These are phyloP conservation scores for Lycocorax pyrrhopterus DNA, from an alignment of 2,113 vertebrate genomes.

Conservation along the genomic window DNA sequence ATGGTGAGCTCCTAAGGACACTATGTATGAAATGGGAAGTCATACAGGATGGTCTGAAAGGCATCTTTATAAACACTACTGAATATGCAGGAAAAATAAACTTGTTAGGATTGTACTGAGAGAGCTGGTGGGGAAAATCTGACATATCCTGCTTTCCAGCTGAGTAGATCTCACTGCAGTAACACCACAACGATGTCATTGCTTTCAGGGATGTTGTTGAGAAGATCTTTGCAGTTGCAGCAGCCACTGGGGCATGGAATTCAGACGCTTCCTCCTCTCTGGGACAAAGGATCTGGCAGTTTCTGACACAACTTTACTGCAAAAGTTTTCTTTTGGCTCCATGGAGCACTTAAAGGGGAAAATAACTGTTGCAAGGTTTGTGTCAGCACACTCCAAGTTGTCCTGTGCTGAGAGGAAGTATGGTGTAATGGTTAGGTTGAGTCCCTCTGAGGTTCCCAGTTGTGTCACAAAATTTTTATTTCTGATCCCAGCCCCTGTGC, in stretches of 20 bases:
- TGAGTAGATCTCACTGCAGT: neutral
- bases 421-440: neutral
- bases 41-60: neutral
- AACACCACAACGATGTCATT: fast-evolving
- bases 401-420: neutral
- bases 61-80: neutral
- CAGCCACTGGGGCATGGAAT: neutral
- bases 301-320: neutral
- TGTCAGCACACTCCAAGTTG: neutral
- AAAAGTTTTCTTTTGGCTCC: neutral
- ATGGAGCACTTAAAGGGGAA: neutral
- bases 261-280: neutral
- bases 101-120: neutral
- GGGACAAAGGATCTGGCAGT: neutral
- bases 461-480: neutral
- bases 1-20: neutral
- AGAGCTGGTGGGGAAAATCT: neutral
- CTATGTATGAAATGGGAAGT: neutral
- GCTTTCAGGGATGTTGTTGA: neutral
- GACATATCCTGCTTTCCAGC: neutral
- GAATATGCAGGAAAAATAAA: neutral
- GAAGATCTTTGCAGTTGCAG: neutral
- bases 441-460: neutral
- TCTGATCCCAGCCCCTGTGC: neutral
- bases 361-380: neutral